phyloP scores from a whole-genome alignment of 2,888 invertebrate genomes.

The Pristionchus mayeri region DNA sequence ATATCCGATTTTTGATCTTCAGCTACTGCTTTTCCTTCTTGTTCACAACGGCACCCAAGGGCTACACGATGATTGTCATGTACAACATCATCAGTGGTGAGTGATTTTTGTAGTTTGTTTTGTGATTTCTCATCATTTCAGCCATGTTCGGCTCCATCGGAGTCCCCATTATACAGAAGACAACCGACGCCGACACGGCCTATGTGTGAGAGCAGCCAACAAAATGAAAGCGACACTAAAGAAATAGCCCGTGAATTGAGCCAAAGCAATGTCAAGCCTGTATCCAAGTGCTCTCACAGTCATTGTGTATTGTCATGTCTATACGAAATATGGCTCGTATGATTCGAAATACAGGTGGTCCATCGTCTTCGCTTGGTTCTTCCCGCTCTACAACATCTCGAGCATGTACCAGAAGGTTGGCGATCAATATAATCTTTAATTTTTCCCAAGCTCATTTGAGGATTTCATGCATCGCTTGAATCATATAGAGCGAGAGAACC shows the following conservation, averaged over 20 bases:
- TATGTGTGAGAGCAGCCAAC: conserved; percentile 35
- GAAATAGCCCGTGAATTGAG: no score
- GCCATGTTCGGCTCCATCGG: conserved; percentile 72
- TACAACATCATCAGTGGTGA: conserved; percentile 66
- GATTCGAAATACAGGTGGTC: conserved; percentile 47
- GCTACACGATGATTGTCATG: conserved; percentile 71
- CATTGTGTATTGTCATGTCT: no score
- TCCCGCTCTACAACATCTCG: conserved; percentile 58
- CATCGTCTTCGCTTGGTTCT: conserved; percentile 55
- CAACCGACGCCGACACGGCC: conserved; percentile 53
- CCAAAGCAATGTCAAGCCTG: no score
- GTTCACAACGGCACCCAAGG: conserved; percentile 70
- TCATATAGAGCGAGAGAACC: no score
- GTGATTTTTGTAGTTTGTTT: not conserved
- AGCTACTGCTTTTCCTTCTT: conserved; percentile 70
- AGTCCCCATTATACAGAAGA: conserved; percentile 66
- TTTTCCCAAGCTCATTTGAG: no score
- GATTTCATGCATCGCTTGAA: no score
- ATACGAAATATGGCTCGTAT: no score
- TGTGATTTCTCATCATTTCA: conserved; percentile 31
- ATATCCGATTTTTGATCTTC: no score
- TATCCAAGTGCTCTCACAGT: no score
- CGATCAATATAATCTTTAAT: not conserved
- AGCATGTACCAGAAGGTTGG: conserved; percentile 52
- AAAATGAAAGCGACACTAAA: no score